Base-by-base conservation (phyloP, 2,888 invertebrate genomes). In the Drosophila mimica region DNA sequence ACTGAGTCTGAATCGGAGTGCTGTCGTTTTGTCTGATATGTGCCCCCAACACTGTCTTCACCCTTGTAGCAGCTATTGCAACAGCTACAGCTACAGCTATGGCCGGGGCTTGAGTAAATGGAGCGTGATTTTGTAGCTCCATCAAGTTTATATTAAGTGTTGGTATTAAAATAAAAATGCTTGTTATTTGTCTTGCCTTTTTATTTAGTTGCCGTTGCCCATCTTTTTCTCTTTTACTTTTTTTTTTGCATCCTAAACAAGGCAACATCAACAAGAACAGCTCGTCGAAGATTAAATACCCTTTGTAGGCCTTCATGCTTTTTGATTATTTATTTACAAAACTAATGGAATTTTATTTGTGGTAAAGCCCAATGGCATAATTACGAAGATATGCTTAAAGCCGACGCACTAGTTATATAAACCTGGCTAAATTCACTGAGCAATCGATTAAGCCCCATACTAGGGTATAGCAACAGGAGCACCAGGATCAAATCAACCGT, bases 71-170 rank as follows among this genome's bases (percentile, higher is more conserved):
- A 46, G 25, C 46, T 46, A 46, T 17, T 46, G 15, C 46, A 25
- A 9, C 46, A 46, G 46, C 46, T 15, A 46, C 7, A 20, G 76
- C 64, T 34, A 58, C 61, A 49, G 69, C 38, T 40, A n/a, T 38
- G 73, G 75, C 79, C 40, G 80, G 75, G 70, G 78, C 79, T 76
- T 64, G 89, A 75, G 85, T 88, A 87, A 87, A 87, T 87, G 91
- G 89, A 90, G 91, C 87, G 87, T 90, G 87, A 87, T 87, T 84
- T 90, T 87, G 87, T 88, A 89, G 91, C 91, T 87, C 87, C 82
- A 90, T 90, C 77, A 90, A 89, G 87, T 90, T 87, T 82, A 90
- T 88, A 89, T 90, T 88, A 90, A 90, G 90, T 82, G 91, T 88
- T 72, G 88, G 88, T 85, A 87, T 90, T 87, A 90, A 89, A 90